Percentiles rank a stretch among this genome's conserved stretches.
phyloP scores from a whole-genome alignment of 2,797 vertebrate species.

The Choloepus didactylus region DNA sequence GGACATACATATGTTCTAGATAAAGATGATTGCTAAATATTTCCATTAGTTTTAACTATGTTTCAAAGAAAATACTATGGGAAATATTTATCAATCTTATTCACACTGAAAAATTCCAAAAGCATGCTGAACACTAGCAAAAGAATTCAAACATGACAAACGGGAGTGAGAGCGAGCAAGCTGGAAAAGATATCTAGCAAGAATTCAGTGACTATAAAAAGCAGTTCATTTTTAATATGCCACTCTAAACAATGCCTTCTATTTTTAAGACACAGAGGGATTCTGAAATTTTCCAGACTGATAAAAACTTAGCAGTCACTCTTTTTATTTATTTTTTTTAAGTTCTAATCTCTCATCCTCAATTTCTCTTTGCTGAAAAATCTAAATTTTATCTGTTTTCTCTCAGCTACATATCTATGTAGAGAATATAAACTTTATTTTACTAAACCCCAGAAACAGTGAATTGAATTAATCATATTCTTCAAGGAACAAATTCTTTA shows the following conservation, averaged over 20 bases:
- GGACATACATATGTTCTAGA: slow-evolving; percentile 79
- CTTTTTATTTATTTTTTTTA: slow-evolving; percentile 66
- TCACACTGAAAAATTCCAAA: slow-evolving; percentile 86
- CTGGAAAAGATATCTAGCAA: slow-evolving; percentile 78
- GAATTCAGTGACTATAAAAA: slow-evolving; percentile 83
- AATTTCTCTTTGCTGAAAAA: slow-evolving; percentile 53
- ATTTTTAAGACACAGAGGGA: slow-evolving; percentile 73
- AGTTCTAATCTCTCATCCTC: slow-evolving; percentile 11
- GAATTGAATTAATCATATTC: neutral
- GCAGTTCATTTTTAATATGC: slow-evolving; percentile 88
- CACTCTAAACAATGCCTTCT: slow-evolving; percentile 86
- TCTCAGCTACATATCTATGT: neutral
- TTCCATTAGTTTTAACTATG: slow-evolving; percentile 59
- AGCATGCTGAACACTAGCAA: slow-evolving; percentile 84
- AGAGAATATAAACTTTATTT: slow-evolving; percentile 28
- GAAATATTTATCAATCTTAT: slow-evolving; percentile 83
- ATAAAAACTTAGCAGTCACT: slow-evolving; percentile 79
- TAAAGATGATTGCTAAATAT: slow-evolving; percentile 78
- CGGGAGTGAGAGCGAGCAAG: slow-evolving; percentile 83
- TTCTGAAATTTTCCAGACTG: slow-evolving; percentile 84
- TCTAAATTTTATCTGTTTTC: neutral
- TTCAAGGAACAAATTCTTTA: slow-evolving; percentile 17
- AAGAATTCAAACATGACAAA: slow-evolving; percentile 84
- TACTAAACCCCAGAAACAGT: neutral
- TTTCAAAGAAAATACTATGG: slow-evolving; percentile 23